phyloP scores from a whole-genome alignment of 2,888 invertebrate genomes.

The Disparrhopalites patrizii region DNA sequence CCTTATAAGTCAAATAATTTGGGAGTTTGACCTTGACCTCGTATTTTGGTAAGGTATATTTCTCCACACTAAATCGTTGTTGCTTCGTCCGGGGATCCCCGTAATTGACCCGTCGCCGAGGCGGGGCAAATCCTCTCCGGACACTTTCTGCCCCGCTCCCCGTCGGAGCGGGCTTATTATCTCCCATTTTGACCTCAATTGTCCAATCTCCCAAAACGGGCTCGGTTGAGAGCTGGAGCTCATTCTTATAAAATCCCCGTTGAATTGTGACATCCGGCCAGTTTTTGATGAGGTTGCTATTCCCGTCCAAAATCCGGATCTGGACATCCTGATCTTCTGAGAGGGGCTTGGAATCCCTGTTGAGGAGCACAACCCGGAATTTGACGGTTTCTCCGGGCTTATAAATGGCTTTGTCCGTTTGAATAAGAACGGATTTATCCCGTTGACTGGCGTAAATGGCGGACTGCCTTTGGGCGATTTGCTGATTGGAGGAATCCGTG shows the following conservation, averaged over 20 bases:
- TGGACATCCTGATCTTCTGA: not conserved
- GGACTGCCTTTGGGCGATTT: not conserved
- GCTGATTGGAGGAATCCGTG: not conserved
- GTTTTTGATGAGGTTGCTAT: constrained; percentile 74
- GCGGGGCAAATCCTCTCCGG: not conserved
- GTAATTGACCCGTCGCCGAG: too few relatives aligned
- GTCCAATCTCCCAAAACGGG: constrained; percentile 86
- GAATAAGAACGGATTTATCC: constrained; percentile 63
- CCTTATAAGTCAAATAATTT: constrained; percentile 73
- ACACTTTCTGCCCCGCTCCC: not conserved
- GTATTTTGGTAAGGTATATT: constrained; percentile 89
- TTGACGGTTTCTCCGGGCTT: constrained; percentile 77
- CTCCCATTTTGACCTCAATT: not conserved
- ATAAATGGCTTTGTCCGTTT: constrained; percentile 87
- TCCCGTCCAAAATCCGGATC: constrained; percentile 26
- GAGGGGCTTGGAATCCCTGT: constrained; percentile 67
- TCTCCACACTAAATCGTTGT: constrained; percentile 74
- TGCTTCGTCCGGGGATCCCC: constrained; percentile 54
- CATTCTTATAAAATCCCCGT: constrained; percentile 69
- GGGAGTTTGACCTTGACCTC: constrained; percentile 78
- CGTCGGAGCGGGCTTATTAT: too few relatives aligned
- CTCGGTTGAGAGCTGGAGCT: constrained; percentile 70
- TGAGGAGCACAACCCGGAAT: constrained; percentile 73
- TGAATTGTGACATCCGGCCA: constrained; percentile 63
- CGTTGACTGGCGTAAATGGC: not conserved